Evolutionary conservation across 2,113 vertebrate species (phyloP), one percentile per base, ranked within the genome.

Genomic region (Okapia johnstoni): DNA sequence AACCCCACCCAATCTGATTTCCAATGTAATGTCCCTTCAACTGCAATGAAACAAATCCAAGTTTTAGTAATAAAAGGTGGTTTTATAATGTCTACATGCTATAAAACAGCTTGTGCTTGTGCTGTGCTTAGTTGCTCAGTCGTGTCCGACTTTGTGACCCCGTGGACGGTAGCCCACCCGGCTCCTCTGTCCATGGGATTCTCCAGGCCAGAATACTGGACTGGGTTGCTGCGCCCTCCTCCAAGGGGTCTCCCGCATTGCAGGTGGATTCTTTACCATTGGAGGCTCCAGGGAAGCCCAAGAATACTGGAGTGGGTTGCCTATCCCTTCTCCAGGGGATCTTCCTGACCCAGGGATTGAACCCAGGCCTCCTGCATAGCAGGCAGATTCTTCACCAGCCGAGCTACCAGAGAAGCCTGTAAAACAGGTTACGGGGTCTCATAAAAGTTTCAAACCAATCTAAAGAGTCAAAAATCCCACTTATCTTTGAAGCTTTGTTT

Each of bases 401-500:
- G n/a, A 70, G n/a, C n/a, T 40, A 70, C 19, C 66, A 70, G n/a
- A 1, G 66, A 70, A 40, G 66, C 13, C 13, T 36, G 16, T 58
- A 87, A 94, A 97, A 81, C 16, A 85, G 30, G n/a, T 57, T 28
- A 76, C 23, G 86, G 36, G 50, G 40, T 83, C 40, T 85, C 23
- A 76, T 4, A 84, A 92, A 96, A 95, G 3, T 12, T 92, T 85
- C 40, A 90, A 90, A 84, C 30, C 19, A 80, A 81, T 58, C 43
- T 83, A 94, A 55, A 90, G 23, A 87, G 21, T 55, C 28, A 92
- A 77, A 77, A 94, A 81, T 54, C 19, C 7, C 28, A 84, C 15
- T 58, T 92, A 10, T 95, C 80, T 96, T 93, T 94, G 50, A 92
- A 84, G 50, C 12, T 81, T 60, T 91, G 76, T 58, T 84, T 88